Percentiles rank a stretch among this genome's conserved stretches.
phyloP scores from a whole-genome alignment of 2,113 vertebrate species.

The Corynorhinus townsendii region DNA sequence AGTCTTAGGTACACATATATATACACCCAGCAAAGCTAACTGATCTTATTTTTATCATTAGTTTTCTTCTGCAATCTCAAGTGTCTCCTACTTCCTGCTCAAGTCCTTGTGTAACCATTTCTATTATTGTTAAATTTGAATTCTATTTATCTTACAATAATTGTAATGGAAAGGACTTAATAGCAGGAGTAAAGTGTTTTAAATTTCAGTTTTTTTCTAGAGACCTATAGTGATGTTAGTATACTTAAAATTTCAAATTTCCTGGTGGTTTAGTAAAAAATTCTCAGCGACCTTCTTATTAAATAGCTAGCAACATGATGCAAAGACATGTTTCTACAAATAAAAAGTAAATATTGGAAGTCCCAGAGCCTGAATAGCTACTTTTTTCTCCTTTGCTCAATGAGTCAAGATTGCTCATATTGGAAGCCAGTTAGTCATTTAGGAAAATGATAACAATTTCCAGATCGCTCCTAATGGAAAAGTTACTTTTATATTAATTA shows the following conservation, averaged over 20 bases:
- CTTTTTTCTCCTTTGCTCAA: neutral
- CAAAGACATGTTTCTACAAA: neutral
- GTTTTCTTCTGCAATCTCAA: neutral
- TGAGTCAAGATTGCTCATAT: neutral
- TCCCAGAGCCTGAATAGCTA: neutral
- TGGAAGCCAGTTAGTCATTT: neutral
- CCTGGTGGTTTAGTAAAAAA: neutral
- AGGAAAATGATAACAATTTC: neutral
- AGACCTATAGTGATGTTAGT: neutral
- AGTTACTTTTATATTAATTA: constrained; percentile 4
- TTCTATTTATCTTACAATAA: neutral
- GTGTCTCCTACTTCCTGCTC: neutral
- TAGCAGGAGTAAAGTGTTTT: neutral
- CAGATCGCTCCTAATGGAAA: neutral
- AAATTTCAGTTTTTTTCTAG: neutral
- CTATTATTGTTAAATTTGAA: neutral
- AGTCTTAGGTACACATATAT: neutral
- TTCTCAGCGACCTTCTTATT: neutral
- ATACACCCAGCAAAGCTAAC: neutral
- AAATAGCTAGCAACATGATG: neutral
- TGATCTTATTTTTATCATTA: neutral
- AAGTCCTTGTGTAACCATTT: neutral
- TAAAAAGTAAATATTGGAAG: neutral
- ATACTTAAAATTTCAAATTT: constrained; percentile 10
- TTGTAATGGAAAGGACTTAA: neutral